These are phyloP conservation scores for Lepus oiostolus DNA, from an alignment of 2,797 vertebrate species.

Conservation along the genomic window DNA sequence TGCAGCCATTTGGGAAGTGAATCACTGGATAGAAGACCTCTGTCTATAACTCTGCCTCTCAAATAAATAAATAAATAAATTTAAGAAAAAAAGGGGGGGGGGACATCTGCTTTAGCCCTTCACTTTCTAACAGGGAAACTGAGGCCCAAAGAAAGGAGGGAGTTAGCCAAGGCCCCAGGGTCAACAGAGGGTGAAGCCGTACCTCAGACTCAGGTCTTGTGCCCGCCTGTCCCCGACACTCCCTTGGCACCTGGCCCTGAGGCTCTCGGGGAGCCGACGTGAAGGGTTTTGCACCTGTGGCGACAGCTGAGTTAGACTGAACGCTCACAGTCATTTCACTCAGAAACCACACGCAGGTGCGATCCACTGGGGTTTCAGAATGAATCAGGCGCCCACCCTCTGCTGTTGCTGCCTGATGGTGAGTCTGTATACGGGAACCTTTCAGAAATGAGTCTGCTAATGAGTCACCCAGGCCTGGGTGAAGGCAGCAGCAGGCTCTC, in stretches of 20 bases:
- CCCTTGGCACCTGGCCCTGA: neutral
- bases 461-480: conserved; percentile 95
- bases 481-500: conserved; percentile 92
- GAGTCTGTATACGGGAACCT: conserved; percentile 95
- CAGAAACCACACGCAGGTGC: conserved; percentile 86
- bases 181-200: neutral
- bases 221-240: neutral
- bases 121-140: neutral
- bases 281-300: conserved; percentile 81
- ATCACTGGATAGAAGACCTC: too few relatives aligned
- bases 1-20: too few relatives aligned
- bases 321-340: conserved; percentile 88
- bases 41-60: too few relatives aligned
- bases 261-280: conserved; percentile 20
- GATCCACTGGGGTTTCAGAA: conserved; percentile 89
- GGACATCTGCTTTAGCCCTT: neutral
- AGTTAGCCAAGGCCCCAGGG: too few relatives aligned
- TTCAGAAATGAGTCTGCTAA: conserved; percentile 94
- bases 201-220: neutral
- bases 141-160: neutral
- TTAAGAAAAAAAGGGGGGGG: too few relatives aligned
- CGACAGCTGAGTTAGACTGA: conserved; percentile 87
- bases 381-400: conserved; percentile 90
- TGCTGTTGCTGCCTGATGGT: conserved; percentile 87
- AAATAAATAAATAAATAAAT: too few relatives aligned